phyloP scores from a whole-genome alignment of 1,140 invertebrate genomes.

The Agrypnia vestita region DNA sequence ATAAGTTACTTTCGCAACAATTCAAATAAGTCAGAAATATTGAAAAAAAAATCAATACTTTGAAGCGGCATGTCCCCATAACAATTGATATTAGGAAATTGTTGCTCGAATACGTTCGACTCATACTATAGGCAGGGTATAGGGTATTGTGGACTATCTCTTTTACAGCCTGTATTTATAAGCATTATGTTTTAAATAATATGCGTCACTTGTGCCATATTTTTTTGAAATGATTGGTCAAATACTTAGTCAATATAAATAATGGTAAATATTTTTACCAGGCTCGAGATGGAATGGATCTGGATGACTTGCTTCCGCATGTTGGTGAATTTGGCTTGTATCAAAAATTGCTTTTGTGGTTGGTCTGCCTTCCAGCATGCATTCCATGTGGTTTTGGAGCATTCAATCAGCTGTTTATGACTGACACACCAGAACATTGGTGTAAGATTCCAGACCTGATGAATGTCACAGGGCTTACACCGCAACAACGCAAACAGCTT shows the following conservation, averaged over 20 bases:
- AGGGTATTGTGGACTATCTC: no score
- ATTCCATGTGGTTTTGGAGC: slow-evolving; percentile 92
- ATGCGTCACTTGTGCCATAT: neutral
- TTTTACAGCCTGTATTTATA: no score
- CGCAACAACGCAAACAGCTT: slow-evolving; percentile 76
- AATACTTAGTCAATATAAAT: neutral
- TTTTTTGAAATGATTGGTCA: neutral
- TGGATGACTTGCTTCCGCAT: slow-evolving; percentile 88
- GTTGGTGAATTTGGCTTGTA: slow-evolving; percentile 91
- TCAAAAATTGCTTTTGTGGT: slow-evolving; percentile 88
- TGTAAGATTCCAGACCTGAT: slow-evolving; percentile 81
- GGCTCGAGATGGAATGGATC: slow-evolving; percentile 73
- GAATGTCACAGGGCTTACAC: slow-evolving; percentile 69
- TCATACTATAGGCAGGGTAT: no score
- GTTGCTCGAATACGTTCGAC: no score
- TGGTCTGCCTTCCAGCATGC: slow-evolving; percentile 90
- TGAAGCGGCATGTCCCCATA: no score
- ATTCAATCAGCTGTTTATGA: slow-evolving; percentile 93
- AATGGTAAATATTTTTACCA: slow-evolving; percentile 4
- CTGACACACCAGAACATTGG: slow-evolving; percentile 86
- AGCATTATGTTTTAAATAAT: no score
- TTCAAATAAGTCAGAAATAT: no score
- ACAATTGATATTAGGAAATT: no score
- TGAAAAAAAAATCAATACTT: no score
- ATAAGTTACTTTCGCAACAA: no score